Base-by-base conservation (phyloP, 2,797 vertebrate genomes). In the Oryzias sinensis region DNA sequence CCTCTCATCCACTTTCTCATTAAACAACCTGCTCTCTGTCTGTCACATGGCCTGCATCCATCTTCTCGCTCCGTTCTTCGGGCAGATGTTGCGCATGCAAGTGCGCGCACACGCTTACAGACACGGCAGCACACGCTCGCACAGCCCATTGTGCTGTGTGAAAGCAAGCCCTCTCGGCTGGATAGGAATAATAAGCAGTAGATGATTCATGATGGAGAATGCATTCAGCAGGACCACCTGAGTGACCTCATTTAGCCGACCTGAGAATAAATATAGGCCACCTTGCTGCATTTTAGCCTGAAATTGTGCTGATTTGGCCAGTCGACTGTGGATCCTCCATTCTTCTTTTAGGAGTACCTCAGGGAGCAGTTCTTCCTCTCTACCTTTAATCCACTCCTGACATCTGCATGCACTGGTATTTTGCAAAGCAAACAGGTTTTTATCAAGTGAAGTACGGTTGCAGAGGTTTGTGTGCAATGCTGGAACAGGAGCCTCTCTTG, bases 181-280 rank as follows among this genome's bases (percentile, higher is more conserved):
- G 78, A 83, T 77, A 81, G 74, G 87, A 90, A 90, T 90, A 90
- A 89, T 90, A 90, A 91, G 86, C 84, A 88, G 84, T 69, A 76
- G 82, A 89, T 90, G 90, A 91, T 89, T 90, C 89, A 90, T 84
- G 84, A 88, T 82, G 83, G 85, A 61, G 81, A 82, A 88, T 87
- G 84, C 84, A 85, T 89, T 88, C 83, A 78, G 78, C 77, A 59
- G 82, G 85, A 88, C 87, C 87, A 90, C 89, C 89, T 90, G 88
- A 88, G 83, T 89, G 88, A 91, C 89, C 89, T 89, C 88, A 90
- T 91, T 90, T 89, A 89, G 77, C 76, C 87, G 85, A 88, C 88
- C 86, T 86, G 83, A 86, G 84, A 86, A 88, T 90, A 89, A 87
- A 90, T 91, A 90, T 89, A 90, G 87, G 86, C 73, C 79, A 53